phyloP scores from a whole-genome alignment of 2,888 invertebrate species.

The Anagyrus pseudococci region DNA sequence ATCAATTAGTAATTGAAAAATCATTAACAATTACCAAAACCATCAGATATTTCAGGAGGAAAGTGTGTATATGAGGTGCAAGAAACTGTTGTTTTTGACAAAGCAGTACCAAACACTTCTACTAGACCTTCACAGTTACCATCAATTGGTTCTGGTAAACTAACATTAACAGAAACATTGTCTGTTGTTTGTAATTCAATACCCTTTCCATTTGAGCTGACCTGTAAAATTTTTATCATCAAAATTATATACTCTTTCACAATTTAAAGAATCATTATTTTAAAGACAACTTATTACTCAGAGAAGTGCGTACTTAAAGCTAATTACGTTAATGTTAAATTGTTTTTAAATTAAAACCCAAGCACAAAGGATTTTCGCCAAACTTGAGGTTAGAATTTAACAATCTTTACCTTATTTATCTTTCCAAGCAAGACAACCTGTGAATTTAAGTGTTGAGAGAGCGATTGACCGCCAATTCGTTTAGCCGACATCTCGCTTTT shows the following conservation, averaged over 20 bases:
- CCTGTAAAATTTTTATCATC: slow-evolving; percentile 45
- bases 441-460: slow-evolving; percentile 47
- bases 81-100: slow-evolving; percentile 51
- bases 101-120: slow-evolving; percentile 51
- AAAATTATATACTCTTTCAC: too few species aligned
- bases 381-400: background rate
- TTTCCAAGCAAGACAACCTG: slow-evolving; percentile 51
- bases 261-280: too few species aligned
- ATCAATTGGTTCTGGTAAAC: slow-evolving; percentile 48
- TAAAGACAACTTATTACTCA: too few species aligned
- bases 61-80: slow-evolving; percentile 48
- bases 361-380: background rate
- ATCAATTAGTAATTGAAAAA: background rate
- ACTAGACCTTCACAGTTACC: slow-evolving; percentile 47
- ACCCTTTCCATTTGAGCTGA: slow-evolving; percentile 47
- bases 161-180: slow-evolving; percentile 50
- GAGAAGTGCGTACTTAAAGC: too few species aligned
- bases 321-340: too few species aligned
- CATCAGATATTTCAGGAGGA: slow-evolving; percentile 40
- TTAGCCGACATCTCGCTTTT: slow-evolving; percentile 28
- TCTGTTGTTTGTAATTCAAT: slow-evolving; percentile 53
- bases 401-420: slow-evolving; percentile 50
- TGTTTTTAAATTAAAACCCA: too few species aligned
- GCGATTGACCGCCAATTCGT: slow-evolving; percentile 49
- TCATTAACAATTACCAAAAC: slow-evolving; percentile 49